phyloP scores from a whole-genome alignment of 2,888 invertebrate genomes.

The Paralinhomoeus sp. region DNA sequence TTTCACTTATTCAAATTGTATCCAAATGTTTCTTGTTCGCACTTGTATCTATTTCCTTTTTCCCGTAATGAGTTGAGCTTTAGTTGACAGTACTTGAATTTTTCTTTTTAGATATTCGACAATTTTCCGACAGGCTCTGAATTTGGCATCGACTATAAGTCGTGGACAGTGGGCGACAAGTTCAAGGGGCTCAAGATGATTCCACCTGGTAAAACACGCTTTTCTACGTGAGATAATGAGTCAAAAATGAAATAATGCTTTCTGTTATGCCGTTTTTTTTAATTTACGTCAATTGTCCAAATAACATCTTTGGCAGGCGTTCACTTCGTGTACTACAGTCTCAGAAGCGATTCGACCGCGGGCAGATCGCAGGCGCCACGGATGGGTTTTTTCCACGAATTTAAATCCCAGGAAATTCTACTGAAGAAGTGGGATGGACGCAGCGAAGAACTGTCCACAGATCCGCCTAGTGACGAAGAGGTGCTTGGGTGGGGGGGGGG shows the following conservation, averaged over 20 bases:
- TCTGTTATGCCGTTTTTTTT: no score
- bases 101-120: conserved; percentile 37
- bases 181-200: conserved; percentile 96
- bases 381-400: conserved; percentile 63
- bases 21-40: no score
- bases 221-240: no score
- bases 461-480: conserved; percentile 9
- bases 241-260: no score
- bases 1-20: no score
- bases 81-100: no score
- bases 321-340: conserved; percentile 73
- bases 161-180: conserved; percentile 67
- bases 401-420: conserved; percentile 54
- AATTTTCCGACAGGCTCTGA: conserved; percentile 69
- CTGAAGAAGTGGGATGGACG: conserved; percentile 63
- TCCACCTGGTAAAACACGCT: no score
- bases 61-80: no score
- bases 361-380: conserved; percentile 35
- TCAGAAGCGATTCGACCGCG: conserved; percentile 12
- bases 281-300: no score
- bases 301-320: no score
- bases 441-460: conserved; percentile 39
- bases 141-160: conserved; percentile 79
- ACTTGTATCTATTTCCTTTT: no score
- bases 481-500: no score